These are phyloP conservation scores for Drosophila paranaensis DNA, from an alignment of 2,888 invertebrate genomes.

Conservation along the genomic window DNA sequence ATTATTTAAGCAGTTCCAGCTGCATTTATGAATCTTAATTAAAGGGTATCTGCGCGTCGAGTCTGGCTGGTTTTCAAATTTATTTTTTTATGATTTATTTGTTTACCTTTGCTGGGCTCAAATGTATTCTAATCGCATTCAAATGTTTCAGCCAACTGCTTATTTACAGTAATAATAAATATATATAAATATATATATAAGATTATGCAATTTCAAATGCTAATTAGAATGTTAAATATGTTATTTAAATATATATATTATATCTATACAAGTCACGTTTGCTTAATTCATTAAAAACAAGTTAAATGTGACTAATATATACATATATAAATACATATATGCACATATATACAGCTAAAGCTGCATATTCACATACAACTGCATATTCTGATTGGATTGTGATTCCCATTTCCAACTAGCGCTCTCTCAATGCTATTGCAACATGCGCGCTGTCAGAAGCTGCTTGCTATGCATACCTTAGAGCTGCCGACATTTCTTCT, in stretches of 20 bases:
- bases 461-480: too few relatives aligned
- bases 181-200: background rate
- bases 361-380: background rate
- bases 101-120: background rate
- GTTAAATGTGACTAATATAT: background rate
- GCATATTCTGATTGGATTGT: background rate
- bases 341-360: background rate
- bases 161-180: background rate
- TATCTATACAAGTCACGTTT: background rate
- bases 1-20: background rate
- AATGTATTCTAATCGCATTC: slow-evolving; percentile 1
- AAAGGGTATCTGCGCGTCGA: background rate
- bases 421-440: too few relatives aligned
- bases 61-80: too few relatives aligned
- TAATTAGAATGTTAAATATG: background rate
- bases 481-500: too few relatives aligned
- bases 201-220: background rate
- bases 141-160: background rate
- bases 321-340: background rate
- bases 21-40: background rate
- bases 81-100: background rate
- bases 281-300: too few relatives aligned
- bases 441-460: too few relatives aligned
- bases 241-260: background rate
- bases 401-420: background rate